Percentiles rank a stretch among this genome's conserved stretches.
These are phyloP conservation scores for Drosophila elegans DNA, from an alignment of 1,140 invertebrate genomes.

Conservation along the genomic window DNA sequence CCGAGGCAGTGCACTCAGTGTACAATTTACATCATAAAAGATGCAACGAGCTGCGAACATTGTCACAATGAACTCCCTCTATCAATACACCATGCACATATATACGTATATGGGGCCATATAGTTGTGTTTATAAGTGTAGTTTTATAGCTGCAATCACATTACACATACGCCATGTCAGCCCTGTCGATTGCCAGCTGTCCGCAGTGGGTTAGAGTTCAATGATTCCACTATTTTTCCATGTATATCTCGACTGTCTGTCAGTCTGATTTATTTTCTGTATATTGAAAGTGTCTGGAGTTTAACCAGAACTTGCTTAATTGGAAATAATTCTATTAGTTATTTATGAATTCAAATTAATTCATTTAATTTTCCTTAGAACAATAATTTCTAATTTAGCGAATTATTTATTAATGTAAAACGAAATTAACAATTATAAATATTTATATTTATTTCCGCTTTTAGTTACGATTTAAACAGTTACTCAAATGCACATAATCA, in stretches of 20 bases:
- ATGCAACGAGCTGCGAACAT: constrained; percentile 53
- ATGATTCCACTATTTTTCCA: constrained; percentile 29
- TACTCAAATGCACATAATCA: constrained; percentile 9
- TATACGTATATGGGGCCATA: constrained; percentile 8
- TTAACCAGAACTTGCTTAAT: background rate
- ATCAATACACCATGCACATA: constrained; percentile 19
- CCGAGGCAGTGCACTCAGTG: constrained; percentile 14
- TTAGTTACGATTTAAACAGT: background rate
- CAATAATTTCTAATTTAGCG: constrained; percentile 17
- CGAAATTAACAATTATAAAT: background rate
- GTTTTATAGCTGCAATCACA: constrained; percentile 50
- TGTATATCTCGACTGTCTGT: background rate
- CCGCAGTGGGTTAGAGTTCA: constrained; percentile 66
- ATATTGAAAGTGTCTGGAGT: background rate
- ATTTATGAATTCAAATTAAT: constrained; percentile 5
- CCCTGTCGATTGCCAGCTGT: constrained; percentile 25
- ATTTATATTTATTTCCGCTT: constrained; percentile 25
- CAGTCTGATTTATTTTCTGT: background rate
- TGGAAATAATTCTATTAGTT: background rate
- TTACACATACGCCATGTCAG: constrained; percentile 58
- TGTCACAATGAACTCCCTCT: constrained; percentile 44
- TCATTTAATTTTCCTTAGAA: background rate
- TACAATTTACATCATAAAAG: constrained; percentile 24
- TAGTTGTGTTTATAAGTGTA: constrained; percentile 49
- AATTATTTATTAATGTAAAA: constrained; percentile 2